These are phyloP conservation scores for Magallana gigas DNA, from an alignment of 1,140 invertebrate genomes.

Conservation along the genomic window DNA sequence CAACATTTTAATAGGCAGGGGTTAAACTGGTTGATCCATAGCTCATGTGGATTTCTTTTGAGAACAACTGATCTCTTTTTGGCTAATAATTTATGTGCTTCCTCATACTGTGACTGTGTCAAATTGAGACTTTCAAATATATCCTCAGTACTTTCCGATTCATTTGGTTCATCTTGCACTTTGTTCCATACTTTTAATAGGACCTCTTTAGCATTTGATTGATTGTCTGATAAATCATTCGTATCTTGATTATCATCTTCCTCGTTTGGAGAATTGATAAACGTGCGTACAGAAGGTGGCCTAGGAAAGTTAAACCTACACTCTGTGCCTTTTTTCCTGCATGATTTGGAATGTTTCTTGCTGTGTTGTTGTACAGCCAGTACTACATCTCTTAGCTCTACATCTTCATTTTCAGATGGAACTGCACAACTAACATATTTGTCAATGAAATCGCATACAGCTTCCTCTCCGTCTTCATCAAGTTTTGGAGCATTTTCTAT, in stretches of 20 bases:
- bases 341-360: slow-evolving; percentile 44
- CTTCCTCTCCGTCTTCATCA: slow-evolving; percentile 37
- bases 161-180: neutral
- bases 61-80: slow-evolving; percentile 31
- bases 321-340: slow-evolving; percentile 25
- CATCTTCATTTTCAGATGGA: slow-evolving; percentile 38
- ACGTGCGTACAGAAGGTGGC: slow-evolving; percentile 41
- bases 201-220: neutral
- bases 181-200: slow-evolving; percentile 5
- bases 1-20: neutral
- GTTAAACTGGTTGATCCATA: slow-evolving; percentile 29
- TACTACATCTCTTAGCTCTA: slow-evolving; percentile 37
- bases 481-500: slow-evolving; percentile 73
- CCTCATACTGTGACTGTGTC: neutral
- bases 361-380: slow-evolving; percentile 49
- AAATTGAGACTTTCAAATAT: neutral
- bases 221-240: neutral
- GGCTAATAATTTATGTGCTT: neutral
- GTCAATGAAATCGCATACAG: slow-evolving; percentile 51
- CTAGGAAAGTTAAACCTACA: neutral
- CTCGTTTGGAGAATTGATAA: slow-evolving; percentile 29
- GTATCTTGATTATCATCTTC: neutral
- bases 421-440: slow-evolving; percentile 48
- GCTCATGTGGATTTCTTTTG: slow-evolving; percentile 39
- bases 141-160: neutral